Evolutionary conservation across 2,113 vertebrate genomes (phyloP).

Genomic region (Corythornis madagascariensis): DNA sequence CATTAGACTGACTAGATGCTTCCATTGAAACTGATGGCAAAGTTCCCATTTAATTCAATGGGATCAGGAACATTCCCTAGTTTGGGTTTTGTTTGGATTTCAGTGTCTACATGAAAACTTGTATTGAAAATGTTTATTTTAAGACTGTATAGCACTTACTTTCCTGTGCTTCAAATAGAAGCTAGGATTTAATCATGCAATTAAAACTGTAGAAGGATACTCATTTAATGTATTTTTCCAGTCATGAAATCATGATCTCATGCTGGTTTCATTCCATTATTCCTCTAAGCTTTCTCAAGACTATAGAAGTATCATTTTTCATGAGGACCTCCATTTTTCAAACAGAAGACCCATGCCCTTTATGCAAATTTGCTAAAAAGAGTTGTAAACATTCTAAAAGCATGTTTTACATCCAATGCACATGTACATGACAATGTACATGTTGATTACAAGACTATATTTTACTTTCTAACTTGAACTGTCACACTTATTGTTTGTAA

Average conservation of each 20-base stretch:
- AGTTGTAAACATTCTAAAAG: not conserved
- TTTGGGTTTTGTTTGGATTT: constrained; percentile 67
- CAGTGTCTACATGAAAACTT: constrained; percentile 39
- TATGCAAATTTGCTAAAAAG: not conserved
- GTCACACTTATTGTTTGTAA: not conserved
- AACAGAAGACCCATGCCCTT: not conserved
- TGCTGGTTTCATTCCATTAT: constrained; percentile 29
- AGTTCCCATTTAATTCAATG: constrained; percentile 61
- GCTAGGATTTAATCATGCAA: constrained; percentile 43
- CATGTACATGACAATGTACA: not conserved
- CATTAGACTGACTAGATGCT: not conserved
- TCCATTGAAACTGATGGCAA: constrained; percentile 18
- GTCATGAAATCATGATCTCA: constrained; percentile 43
- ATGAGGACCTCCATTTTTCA: constrained; percentile 2
- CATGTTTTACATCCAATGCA: not conserved
- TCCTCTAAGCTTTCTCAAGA: not conserved
- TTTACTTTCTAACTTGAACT: not conserved
- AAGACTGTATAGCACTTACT: constrained; percentile 37
- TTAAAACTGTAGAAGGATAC: constrained; percentile 37
- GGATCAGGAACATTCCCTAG: constrained; percentile 49
- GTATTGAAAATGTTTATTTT: constrained; percentile 52
- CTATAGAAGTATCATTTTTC: not conserved
- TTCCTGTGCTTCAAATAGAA: constrained; percentile 45
- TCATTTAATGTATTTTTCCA: constrained; percentile 60
- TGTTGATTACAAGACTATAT: not conserved